phyloP scores from a whole-genome alignment of 2,113 vertebrate species.

The Anoplopoma fimbria region DNA sequence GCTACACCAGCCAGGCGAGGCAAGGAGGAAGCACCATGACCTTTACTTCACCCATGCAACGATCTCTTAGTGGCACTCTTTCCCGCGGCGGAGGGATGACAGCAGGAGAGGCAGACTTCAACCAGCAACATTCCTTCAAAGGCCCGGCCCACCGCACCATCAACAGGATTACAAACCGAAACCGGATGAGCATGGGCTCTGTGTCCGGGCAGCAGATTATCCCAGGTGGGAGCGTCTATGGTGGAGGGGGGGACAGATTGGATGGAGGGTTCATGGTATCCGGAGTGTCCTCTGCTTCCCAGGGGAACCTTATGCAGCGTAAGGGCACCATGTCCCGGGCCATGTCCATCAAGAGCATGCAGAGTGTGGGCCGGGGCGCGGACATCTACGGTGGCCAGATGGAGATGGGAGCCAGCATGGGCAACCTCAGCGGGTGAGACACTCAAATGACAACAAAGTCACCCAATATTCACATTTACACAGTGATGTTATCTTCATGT shows the following conservation, averaged over 20 bases:
- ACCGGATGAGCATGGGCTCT: conserved; percentile 81
- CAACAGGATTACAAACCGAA: conserved; percentile 87
- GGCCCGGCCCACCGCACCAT: conserved; percentile 93
- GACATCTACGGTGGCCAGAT: conserved; percentile 82
- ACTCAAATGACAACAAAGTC: not conserved
- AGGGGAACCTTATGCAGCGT: conserved; percentile 68
- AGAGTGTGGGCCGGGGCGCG: conserved; percentile 83
- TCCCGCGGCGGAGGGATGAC: conserved; percentile 29
- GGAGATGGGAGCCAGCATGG: conserved; percentile 80
- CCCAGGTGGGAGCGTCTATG: conserved; percentile 36
- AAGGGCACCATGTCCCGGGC: conserved; percentile 82
- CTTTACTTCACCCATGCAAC: conserved; percentile 41
- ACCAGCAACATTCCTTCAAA: conserved; percentile 84
- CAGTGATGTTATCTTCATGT: not conserved
- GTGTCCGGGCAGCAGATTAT: conserved; percentile 61
- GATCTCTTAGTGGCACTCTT: conserved; percentile 77
- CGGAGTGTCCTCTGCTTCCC: conserved; percentile 47
- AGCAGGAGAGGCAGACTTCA: conserved; percentile 73
- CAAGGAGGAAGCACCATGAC: conserved; percentile 52
- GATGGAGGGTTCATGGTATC: conserved; percentile 56
- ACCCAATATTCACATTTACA: not conserved
- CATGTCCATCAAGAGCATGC: conserved; percentile 85
- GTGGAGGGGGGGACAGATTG: conserved; percentile 45
- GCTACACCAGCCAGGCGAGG: conserved; percentile 77
- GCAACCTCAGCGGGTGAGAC: conserved; percentile 79